These are phyloP conservation scores for Thymallus thymallus DNA, from an alignment of 2,113 vertebrate species.

Conservation along the genomic window DNA sequence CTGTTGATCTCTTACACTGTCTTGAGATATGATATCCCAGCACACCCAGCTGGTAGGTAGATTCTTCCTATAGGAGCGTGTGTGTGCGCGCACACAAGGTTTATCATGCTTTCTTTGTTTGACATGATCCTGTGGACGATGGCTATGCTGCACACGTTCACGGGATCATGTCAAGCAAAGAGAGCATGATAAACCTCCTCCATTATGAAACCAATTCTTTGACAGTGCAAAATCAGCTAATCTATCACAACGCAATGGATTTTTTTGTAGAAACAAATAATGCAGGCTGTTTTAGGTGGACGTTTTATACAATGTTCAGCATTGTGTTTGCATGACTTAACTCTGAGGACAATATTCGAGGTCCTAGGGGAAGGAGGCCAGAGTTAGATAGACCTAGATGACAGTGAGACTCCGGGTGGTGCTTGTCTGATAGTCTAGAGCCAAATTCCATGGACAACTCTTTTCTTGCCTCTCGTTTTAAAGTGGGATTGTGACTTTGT, in stretches of 20 bases:
- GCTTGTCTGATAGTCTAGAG: too few relatives aligned
- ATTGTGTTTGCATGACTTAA: slow-evolving; percentile 32
- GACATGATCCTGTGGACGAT: too few relatives aligned
- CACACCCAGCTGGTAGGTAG: slow-evolving; percentile 5
- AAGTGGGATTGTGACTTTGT: neutral
- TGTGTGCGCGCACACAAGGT: too few relatives aligned
- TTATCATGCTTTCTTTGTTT: too few relatives aligned
- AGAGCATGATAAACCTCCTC: neutral
- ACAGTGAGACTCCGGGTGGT: too few relatives aligned
- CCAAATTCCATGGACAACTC: neutral
- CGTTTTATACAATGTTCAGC: neutral
- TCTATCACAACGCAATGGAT: too few relatives aligned
- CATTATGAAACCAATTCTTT: neutral
- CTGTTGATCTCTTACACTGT: neutral
- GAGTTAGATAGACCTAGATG: slow-evolving; percentile 1
- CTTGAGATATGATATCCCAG: neutral
- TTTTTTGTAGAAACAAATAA: neutral
- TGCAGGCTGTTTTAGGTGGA: neutral
- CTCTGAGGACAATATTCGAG: slow-evolving; percentile 44
- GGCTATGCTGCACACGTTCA: neutral
- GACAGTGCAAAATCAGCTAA: neutral
- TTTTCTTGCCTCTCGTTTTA: neutral
- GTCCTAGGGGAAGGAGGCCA: slow-evolving; percentile 29
- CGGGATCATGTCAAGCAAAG: neutral
- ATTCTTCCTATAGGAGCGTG: neutral